Base-by-base conservation (phyloP, 1,140 invertebrate genomes). In the Lasaia peninsularis region DNA sequence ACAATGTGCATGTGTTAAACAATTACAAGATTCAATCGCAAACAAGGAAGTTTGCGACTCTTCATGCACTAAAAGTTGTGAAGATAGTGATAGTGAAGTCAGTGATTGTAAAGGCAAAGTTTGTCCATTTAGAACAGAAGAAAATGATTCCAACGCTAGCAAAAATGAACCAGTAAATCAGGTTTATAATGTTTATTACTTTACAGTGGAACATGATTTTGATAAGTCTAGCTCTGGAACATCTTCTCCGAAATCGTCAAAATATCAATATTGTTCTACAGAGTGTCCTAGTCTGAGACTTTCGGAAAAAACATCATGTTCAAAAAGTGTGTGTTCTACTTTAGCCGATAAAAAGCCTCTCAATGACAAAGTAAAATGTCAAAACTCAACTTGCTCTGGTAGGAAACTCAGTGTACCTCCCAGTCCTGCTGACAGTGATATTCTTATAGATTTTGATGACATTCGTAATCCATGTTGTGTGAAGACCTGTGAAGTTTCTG, bases 171-270 rank as follows among this genome's bases (percentile, higher is more conserved):
- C 71, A 32, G 37, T 61, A 21, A 52, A 63, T 28, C 57, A 63
- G 53, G 65, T 80, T 33, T 88, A 85, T 59, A 67, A 82, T 35
- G 82, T 88, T 2, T 86, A 75, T 64, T 88, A 88, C 54, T 86
- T 81, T 55, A 85, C 80, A 44, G 77, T 88, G 6, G 70, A 77
- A 68, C 69, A 79, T 56, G 80, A 85, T 40, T 71, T 73, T 51
- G 72, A 74, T 5, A 74, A 71, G 20, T 51, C 69, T 18, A 53
- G 44, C 20, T 51, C 62, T 44, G 64, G 50, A 16, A 51, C 60
- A 44, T 62, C 60, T 54, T 56, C 69, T 33, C 60, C 69, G 24
- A 65, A 68, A 54, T 71, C 70, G 10, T 63, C 69, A 1, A 81
- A 75, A 58, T 75, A 62, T 33, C 74, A 77, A 61, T 75, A 74